Base-by-base conservation (phyloP, 2,797 vertebrate species). In the Rhinatrema bivittatum region DNA sequence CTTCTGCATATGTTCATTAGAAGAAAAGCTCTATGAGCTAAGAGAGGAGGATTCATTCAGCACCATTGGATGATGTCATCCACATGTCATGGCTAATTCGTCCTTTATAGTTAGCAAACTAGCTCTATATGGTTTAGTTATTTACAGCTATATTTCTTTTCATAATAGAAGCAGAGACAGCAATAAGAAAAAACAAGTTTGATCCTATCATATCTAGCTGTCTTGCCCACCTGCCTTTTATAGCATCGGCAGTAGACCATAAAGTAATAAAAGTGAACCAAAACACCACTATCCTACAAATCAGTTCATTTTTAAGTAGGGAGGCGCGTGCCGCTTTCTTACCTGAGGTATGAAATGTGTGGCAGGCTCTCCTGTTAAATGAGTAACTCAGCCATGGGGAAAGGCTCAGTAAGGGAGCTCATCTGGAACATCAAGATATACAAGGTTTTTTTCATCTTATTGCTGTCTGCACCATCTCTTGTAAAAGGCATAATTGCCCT, bases 291-390 rank as follows among this genome's bases (percentile, higher is more conserved):
- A 35, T 66, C 60, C 59, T 38, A 4, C 23, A 19, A 26, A 66
- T 63, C 57, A 32, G 29, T 28, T 11, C 28, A 42, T 22, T 36
- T n/a, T 65, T 60, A 59, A 64, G 32, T 53, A 36, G 36, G 25
- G 2, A 54, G 50, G 21, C 68, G 60, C 40, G 45, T 68, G 62
- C 50, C 65, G 39, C 24, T 15, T 47, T 42, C 50, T 56, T 62
- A 71, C 60, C 57, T 49, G 36, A 42, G 46, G 36, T 30, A 18
- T 55, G 16, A 1, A 57, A 59, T 49, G 20, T 48, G 39, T 71
- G 46, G 62, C 56, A 60, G 32, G 44, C 60, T 69, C 52, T 58
- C 42, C 30, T 51, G 54, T 42, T n/a, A 42, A 68, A 23, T 57
- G 56, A 64, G 42, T 68, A 64, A 66, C 45, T 50, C 56, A 50